These are phyloP conservation scores for Onychostoma macrolepis DNA, from an alignment of 2,113 vertebrate species.

Conservation along the genomic window DNA sequence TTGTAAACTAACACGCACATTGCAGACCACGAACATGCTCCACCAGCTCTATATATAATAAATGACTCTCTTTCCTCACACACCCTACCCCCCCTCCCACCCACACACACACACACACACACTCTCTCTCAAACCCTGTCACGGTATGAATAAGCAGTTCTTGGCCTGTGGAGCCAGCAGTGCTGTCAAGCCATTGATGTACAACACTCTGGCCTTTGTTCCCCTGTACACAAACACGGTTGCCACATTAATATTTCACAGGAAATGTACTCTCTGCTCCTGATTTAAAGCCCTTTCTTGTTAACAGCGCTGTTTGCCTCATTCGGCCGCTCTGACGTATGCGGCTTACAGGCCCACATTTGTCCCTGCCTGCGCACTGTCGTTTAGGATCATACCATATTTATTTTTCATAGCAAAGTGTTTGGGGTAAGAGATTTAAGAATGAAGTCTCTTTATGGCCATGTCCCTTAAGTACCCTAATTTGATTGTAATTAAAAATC, in stretches of 20 bases:
- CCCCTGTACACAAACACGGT: constrained; percentile 77
- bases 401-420: constrained; percentile 36
- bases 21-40: constrained; percentile 66
- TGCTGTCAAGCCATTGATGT: constrained; percentile 75
- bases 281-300: constrained; percentile 81
- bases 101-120: constrained; percentile 56
- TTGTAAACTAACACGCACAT: constrained; percentile 65
- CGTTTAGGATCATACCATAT: constrained; percentile 11
- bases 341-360: constrained; percentile 56
- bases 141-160: constrained; percentile 69
- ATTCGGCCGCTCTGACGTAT: constrained; percentile 73
- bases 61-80: constrained; percentile 69
- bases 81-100: background rate
- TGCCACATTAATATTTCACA: constrained; percentile 82
- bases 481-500: constrained; percentile 18
- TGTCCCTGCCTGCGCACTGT: background rate
- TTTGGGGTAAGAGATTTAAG: background rate
- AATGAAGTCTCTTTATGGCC: constrained; percentile 25
- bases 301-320: constrained; percentile 77
- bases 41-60: constrained; percentile 76
- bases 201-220: constrained; percentile 78
- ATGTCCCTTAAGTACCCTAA: background rate
- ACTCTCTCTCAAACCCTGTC: constrained; percentile 38
- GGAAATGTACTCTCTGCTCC: constrained; percentile 73
- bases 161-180: constrained; percentile 65